phyloP scores from a whole-genome alignment of 2,113 vertebrate genomes.

The Tichodroma muraria region DNA sequence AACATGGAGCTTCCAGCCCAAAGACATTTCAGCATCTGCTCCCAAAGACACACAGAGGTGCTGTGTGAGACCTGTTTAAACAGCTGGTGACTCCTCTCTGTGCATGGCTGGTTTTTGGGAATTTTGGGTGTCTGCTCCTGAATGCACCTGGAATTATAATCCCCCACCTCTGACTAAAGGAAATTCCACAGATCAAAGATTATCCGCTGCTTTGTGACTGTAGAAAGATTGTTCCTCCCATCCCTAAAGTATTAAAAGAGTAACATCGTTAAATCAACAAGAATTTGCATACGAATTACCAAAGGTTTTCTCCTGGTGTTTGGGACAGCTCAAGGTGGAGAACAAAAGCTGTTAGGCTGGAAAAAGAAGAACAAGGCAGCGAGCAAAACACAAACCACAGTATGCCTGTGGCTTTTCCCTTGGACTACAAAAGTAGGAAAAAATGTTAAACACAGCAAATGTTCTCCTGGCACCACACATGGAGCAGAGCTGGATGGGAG shows the following conservation, averaged over 20 bases:
- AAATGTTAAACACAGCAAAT: background rate
- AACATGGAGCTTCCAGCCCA: background rate
- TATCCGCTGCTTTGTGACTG: background rate
- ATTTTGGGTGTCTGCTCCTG: background rate
- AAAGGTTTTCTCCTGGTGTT: background rate
- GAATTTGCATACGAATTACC: background rate
- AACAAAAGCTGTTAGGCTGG: background rate
- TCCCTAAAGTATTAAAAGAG: background rate
- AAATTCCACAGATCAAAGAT: background rate
- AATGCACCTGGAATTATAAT: background rate
- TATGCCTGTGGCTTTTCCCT: background rate
- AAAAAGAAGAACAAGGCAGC: background rate
- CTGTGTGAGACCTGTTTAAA: background rate
- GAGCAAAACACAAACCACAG: background rate
- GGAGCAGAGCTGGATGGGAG: background rate
- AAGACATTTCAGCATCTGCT: background rate
- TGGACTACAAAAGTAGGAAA: background rate
- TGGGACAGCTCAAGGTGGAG: background rate
- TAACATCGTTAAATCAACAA: background rate
- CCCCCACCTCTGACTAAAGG: background rate
- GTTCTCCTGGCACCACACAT: background rate
- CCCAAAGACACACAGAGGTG: background rate
- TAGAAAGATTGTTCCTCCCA: background rate
- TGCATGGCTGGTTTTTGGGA: background rate
- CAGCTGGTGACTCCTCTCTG: background rate